A percentile compares a stretch with the other conserved stretches of the same genome.
These are phyloP conservation scores for Stenurella melanura DNA, from an alignment of 2,888 invertebrate genomes.

Conservation along the genomic window DNA sequence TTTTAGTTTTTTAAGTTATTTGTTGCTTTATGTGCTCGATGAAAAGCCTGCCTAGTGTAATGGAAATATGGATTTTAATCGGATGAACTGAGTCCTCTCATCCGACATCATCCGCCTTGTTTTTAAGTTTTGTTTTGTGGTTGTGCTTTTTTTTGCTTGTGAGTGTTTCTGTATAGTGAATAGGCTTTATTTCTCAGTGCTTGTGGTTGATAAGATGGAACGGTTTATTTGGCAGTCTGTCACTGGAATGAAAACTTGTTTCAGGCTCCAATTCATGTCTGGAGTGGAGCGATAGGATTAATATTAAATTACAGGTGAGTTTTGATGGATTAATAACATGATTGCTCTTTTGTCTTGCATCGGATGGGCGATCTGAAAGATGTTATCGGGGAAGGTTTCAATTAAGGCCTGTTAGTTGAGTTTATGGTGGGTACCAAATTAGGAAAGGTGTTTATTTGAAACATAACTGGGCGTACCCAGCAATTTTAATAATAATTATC, in stretches of 20 bases:
- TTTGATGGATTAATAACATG: conserved; percentile 48
- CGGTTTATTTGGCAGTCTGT: conserved; percentile 30
- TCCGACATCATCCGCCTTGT: conserved; percentile 9
- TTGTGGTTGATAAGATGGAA: conserved; percentile 32
- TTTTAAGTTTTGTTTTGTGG: conserved; percentile 37
- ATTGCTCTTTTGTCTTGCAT: conserved; percentile 35
- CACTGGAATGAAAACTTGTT: conserved; percentile 41
- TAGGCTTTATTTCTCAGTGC: conserved; percentile 33
- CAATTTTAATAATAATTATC: not conserved
- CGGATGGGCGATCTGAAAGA: conserved; percentile 1
- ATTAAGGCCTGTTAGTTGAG: conserved; percentile 5
- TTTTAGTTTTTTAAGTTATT: conserved; percentile 6
- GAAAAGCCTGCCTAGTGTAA: conserved; percentile 1
- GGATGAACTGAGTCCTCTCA: not conserved
- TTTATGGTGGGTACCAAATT: conserved; percentile 7
- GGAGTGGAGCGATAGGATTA: conserved; percentile 51
- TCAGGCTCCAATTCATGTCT: conserved; percentile 28
- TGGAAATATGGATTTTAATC: not conserved
- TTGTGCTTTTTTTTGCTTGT: conserved; percentile 40
- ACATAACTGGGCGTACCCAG: not conserved
- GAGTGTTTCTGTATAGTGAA: conserved; percentile 35
- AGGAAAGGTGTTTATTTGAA: not conserved
- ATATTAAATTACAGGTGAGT: conserved; percentile 57
- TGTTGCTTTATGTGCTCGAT: not conserved
- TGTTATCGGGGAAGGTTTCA: conserved; percentile 15